Percentiles rank a stretch among this genome's conserved stretches.
Conservation (phyloP, 2,888 invertebrate species). For the Deroplatys truncata region DNA sequence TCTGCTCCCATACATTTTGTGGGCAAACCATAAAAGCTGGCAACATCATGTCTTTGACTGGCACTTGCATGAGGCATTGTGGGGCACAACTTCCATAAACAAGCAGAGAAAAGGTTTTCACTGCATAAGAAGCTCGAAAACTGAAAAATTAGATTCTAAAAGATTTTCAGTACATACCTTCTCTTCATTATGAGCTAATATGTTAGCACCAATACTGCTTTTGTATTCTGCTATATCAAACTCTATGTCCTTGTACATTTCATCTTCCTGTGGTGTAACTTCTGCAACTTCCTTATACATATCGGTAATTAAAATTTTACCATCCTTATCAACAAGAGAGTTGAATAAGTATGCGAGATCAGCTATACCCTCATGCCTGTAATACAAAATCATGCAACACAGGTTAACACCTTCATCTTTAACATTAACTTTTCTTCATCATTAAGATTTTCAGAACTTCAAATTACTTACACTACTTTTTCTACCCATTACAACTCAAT, state of each 20-base stretch:
- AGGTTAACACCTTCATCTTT: background rate
- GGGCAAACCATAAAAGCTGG: too few relatives aligned
- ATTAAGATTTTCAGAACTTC: too few relatives aligned
- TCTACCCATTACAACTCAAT: too few relatives aligned
- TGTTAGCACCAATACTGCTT: constrained; percentile 62
- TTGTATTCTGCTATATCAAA: constrained; percentile 77
- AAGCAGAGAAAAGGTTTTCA: too few relatives aligned
- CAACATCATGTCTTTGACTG: too few relatives aligned
- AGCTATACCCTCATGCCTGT: constrained; percentile 79
- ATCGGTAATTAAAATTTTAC: constrained; percentile 78
- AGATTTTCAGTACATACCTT: constrained; percentile 47
- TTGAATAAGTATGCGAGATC: constrained; percentile 85
- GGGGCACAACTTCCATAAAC: too few relatives aligned
- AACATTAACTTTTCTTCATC: too few relatives aligned
- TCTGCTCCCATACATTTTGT: too few relatives aligned
- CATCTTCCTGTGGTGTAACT: constrained; percentile 63
- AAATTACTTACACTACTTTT: too few relatives aligned
- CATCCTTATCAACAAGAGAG: constrained; percentile 78
- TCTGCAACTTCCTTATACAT: constrained; percentile 80
- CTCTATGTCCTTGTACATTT: constrained; percentile 75
- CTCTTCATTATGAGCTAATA: constrained; percentile 70
- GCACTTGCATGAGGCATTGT: too few relatives aligned
- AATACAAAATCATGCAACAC: constrained; percentile 36
- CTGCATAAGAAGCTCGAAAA: background rate
- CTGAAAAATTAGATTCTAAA: too few relatives aligned